Evolutionary conservation across 2,888 invertebrate species (phyloP).

Genomic region (Macaria liturata): DNA sequence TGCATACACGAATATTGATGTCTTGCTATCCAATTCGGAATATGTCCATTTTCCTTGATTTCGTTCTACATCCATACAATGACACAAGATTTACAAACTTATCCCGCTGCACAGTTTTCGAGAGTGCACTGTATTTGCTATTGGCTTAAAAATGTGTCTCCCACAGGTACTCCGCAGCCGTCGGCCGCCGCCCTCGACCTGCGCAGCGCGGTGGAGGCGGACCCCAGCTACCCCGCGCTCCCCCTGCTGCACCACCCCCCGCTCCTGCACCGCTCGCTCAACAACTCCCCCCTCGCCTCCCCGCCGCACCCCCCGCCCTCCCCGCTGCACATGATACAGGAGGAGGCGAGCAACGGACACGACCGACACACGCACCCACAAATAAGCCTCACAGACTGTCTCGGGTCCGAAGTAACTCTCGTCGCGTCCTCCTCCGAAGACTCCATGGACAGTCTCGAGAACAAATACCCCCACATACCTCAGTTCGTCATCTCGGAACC

Average conservation of each 20-base stretch:
- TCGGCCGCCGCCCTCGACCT: slow-evolving; percentile 82
- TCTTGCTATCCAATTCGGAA: too few relatives aligned
- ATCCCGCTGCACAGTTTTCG: too few relatives aligned
- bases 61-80: too few relatives aligned
- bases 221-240: slow-evolving; percentile 67
- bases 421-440: slow-evolving; percentile 90
- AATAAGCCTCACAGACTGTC: slow-evolving; percentile 95
- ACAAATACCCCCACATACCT: slow-evolving; percentile 74
- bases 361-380: slow-evolving; percentile 86
- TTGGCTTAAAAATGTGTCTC: not conserved
- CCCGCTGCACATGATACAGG: slow-evolving; percentile 90
- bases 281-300: slow-evolving; percentile 85
- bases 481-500: slow-evolving; percentile 89
- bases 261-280: slow-evolving; percentile 81
- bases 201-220: slow-evolving; percentile 79
- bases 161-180: slow-evolving; percentile 78
- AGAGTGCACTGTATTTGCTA: too few relatives aligned
- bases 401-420: slow-evolving; percentile 92
- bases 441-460: slow-evolving; percentile 87
- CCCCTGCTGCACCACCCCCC: slow-evolving; percentile 73
- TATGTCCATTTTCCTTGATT: too few relatives aligned
- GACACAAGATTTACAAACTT: too few relatives aligned
- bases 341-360: slow-evolving; percentile 80
- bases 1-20: too few relatives aligned
- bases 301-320: slow-evolving; percentile 71